Evolutionary conservation across 2,113 vertebrate genomes (phyloP).

Genomic region (Falco punctatus): DNA sequence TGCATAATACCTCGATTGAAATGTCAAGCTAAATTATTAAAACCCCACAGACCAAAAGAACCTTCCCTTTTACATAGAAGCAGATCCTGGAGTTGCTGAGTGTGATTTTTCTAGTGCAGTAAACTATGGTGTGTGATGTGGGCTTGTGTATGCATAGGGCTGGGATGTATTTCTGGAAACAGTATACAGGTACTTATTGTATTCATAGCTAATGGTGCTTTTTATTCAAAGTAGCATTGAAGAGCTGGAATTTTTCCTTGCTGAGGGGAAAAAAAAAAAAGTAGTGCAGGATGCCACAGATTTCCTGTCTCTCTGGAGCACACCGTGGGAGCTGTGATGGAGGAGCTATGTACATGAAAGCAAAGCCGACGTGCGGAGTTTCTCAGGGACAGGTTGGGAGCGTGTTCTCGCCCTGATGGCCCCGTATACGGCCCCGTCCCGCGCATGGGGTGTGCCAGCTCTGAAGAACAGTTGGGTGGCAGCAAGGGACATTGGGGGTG

Average conservation of each 20-base stretch:
- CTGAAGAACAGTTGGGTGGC: background rate
- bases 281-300: background rate
- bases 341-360: background rate
- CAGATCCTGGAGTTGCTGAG: background rate
- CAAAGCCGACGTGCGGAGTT: accelerated
- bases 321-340: accelerated
- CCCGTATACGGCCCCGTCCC: accelerated
- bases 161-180: background rate
- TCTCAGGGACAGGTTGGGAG: background rate
- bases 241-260: background rate
- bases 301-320: background rate
- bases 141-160: background rate
- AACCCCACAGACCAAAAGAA: background rate
- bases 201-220: background rate
- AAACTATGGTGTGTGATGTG: background rate
- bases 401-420: accelerated
- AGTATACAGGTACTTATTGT: background rate
- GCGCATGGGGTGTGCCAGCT: background rate
- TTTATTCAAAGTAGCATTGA: background rate
- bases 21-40: background rate
- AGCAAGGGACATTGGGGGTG: background rate
- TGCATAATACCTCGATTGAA: background rate
- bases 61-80: background rate
- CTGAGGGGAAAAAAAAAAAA: background rate
- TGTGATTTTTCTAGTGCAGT: background rate